These are phyloP conservation scores for Sebastes hubbsi DNA, from an alignment of 2,797 vertebrate species.

Conservation along the genomic window DNA sequence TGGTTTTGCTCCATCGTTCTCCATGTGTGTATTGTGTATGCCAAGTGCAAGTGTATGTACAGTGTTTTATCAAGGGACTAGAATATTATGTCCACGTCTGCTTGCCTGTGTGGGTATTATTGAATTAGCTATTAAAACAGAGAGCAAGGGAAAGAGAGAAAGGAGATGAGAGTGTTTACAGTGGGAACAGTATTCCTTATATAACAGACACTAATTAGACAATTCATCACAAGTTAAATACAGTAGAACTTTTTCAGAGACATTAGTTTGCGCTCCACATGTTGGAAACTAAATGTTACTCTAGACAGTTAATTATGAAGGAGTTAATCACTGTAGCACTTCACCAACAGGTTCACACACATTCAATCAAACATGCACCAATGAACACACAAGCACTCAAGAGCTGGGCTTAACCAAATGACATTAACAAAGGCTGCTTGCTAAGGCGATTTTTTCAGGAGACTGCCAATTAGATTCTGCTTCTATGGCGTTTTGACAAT, in stretches of 20 bases:
- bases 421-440: slow-evolving; percentile 5
- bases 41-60: background rate
- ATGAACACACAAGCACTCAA: slow-evolving; percentile 2
- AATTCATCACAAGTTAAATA: slow-evolving; percentile 45
- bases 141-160: background rate
- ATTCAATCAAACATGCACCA: slow-evolving; percentile 24
- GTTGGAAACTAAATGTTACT: slow-evolving; percentile 16
- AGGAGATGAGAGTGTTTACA: slow-evolving; percentile 19
- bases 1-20: background rate
- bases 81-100: background rate
- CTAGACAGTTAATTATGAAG: slow-evolving; percentile 21
- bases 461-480: background rate
- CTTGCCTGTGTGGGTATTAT: slow-evolving; percentile 8
- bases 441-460: background rate
- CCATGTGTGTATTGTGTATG: background rate
- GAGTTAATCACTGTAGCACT: slow-evolving; percentile 30
- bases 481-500: background rate
- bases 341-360: background rate
- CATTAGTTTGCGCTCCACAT: background rate
- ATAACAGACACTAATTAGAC: slow-evolving; percentile 38
- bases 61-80: slow-evolving; percentile 7
- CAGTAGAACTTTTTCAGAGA: slow-evolving; percentile 28
- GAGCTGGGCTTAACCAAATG: slow-evolving; percentile 1
- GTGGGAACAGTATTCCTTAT: background rate
- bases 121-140: slow-evolving; percentile 30